Conservation (phyloP, 2,113 vertebrate genomes). For the Leiothrix lutea region DNA sequence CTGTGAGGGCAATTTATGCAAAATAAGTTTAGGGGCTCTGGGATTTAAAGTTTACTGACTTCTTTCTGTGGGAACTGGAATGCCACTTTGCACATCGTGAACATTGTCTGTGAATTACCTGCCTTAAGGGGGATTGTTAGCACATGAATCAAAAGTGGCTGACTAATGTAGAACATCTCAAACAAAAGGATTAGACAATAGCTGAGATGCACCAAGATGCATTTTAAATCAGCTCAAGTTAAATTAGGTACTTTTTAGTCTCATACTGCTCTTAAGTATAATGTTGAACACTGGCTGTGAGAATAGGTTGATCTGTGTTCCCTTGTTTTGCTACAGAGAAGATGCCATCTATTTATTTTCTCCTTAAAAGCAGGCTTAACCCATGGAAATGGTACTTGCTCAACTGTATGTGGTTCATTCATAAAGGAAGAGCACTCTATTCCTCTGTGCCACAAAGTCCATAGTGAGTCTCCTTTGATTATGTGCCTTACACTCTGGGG, state of each 20-base stretch:
- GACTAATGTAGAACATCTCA: conserved; percentile 14
- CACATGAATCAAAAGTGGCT: conserved; percentile 42
- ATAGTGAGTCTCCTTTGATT: conserved; percentile 35
- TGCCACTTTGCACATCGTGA: background rate
- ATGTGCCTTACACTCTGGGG: background rate
- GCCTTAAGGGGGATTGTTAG: conserved; percentile 36
- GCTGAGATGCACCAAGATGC: background rate
- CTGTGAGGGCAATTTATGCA: background rate
- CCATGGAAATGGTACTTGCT: background rate
- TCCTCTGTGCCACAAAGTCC: conserved; percentile 30
- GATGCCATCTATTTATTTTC: conserved; percentile 32
- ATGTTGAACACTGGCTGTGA: background rate
- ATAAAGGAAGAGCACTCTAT: conserved; percentile 14
- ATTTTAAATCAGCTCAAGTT: conserved; percentile 21
- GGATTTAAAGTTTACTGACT: conserved; percentile 44
- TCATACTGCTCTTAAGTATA: background rate
- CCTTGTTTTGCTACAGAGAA: background rate
- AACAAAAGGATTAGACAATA: conserved; percentile 45
- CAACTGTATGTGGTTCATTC: background rate
- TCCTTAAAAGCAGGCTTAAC: background rate
- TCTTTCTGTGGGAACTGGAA: conserved; percentile 1
- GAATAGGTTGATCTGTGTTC: background rate
- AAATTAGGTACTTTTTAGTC: background rate
- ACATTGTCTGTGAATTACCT: conserved; percentile 11
- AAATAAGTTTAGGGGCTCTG: conserved; percentile 29